Base-by-base conservation (phyloP, 2,113 vertebrate genomes). In the Dasypus novemcinctus region DNA sequence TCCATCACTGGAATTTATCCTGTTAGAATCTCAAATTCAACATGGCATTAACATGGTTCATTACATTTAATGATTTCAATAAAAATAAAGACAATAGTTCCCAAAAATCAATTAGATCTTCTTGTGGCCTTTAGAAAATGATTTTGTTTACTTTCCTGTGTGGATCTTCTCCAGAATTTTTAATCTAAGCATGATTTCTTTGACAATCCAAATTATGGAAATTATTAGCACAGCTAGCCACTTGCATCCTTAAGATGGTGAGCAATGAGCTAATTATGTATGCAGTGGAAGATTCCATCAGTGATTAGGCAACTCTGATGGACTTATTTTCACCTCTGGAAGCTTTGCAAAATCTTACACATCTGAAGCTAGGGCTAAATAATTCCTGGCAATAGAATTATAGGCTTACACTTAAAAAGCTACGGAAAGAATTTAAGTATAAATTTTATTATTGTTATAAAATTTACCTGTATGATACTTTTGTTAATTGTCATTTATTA, bases 141-240 rank as follows among this genome's bases (percentile, higher is more conserved):
- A 66, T 63, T 80, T 54, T 83, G 78, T 90, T 71, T 83, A 27
- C 54, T 95, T 89, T 64, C n/a, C 57, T 27, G 13, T 27, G 43
- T 91, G 75, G 17, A 46, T 83, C 66, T 21, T 85, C 74, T 69
- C 31, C 69, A 87, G 64, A 71, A 95, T 80, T 89, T 94, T 84
- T 92, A 85, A 92, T 87, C 29, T 79, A 80, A 43, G 59, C 79
- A 57, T 83, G 31, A 92, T 96, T 79, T 96, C 78, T 91, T 76
- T 85, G 79, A 85, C 41, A 94, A 25, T 68, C 33, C 66, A 83
- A 92, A 75, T 90, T 75, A 93, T 69, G 83, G 54, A 87, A 88
- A 81, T 95, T 49, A 87, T 90, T 84, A 84, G 83, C 86, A 31
- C 54, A 81, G 75, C 69, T 13, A 80, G 64, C 83, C 75, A 2